A percentile compares a stretch with the other conserved stretches of the same genome.
Conservation (phyloP, 1,140 invertebrate genomes). For the Drosophila equinoxialis region DNA sequence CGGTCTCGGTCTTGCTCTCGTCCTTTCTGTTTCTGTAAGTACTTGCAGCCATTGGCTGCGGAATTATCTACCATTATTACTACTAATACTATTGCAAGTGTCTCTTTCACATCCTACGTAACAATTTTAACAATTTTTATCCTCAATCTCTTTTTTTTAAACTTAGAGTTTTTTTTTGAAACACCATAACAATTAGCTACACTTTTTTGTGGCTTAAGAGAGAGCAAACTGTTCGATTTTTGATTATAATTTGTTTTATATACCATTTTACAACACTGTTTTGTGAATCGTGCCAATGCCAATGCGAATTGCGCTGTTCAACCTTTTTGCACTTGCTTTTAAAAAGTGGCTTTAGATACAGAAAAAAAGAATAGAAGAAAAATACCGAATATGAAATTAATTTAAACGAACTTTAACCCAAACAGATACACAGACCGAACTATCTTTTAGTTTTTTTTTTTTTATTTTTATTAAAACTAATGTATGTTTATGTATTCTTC, state of each 20-base stretch:
- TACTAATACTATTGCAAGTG: neutral
- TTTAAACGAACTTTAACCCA: slow-evolving; percentile 2
- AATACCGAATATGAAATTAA: slow-evolving; percentile 1
- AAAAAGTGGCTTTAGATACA: neutral
- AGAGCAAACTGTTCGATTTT: slow-evolving; percentile 3
- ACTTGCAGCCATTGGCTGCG: slow-evolving; percentile 1
- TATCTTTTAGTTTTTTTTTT: too few species aligned
- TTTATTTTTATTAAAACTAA: too few species aligned
- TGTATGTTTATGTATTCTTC: too few species aligned
- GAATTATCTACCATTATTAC: neutral
- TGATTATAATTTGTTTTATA: neutral
- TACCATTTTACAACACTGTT: slow-evolving; percentile 10
- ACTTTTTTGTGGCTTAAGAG: neutral
- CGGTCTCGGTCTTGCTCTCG: slow-evolving; percentile 4
- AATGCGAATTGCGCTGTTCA: slow-evolving; percentile 1
- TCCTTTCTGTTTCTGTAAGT: slow-evolving; percentile 4
- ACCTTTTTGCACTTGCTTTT: slow-evolving; percentile 6
- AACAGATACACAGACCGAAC: slow-evolving; percentile 3
- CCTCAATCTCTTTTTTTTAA: neutral
- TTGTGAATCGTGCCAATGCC: slow-evolving; percentile 12
- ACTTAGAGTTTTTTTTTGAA: neutral
- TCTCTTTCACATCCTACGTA: neutral
- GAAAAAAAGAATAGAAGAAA: too few species aligned
- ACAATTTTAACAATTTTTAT: neutral
- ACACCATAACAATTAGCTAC: neutral